phyloP scores from a whole-genome alignment of 2,888 invertebrate genomes.

The Pinctada fucata region DNA sequence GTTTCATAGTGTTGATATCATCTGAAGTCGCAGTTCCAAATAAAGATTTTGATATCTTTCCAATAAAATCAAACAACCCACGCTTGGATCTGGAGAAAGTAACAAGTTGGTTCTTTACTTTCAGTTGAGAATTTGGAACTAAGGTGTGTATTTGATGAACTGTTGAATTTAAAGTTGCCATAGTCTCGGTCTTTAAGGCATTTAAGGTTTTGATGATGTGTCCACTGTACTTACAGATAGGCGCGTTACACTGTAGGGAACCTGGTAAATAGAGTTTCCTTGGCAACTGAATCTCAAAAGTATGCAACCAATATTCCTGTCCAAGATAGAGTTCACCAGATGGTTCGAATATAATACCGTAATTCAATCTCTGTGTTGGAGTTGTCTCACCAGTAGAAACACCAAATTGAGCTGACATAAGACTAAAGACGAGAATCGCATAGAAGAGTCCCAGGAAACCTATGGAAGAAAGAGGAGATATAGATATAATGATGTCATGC shows the following conservation, averaged over 20 bases:
- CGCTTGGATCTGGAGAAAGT: conserved; percentile 9
- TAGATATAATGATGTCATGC: neutral
- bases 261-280: no score
- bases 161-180: conserved; percentile 2
- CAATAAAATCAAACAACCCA: neutral
- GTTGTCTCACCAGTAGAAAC: conserved; percentile 2
- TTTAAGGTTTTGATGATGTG: conserved; percentile 13
- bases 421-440: neutral
- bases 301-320: no score
- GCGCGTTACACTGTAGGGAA: neutral
- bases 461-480: neutral
- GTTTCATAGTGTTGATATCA: neutral
- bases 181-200: neutral
- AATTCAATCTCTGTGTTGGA: neutral
- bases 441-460: conserved; percentile 10
- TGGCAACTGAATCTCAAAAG: no score
- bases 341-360: no score
- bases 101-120: no score
- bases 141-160: conserved; percentile 1
- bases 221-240: neutral
- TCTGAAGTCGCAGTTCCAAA: no score
- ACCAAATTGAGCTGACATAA: neutral
- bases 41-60: no score
- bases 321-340: no score
- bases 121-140: neutral